These are phyloP conservation scores for Semibalanus balanoides DNA, from an alignment of 1,140 invertebrate genomes.

Conservation along the genomic window DNA sequence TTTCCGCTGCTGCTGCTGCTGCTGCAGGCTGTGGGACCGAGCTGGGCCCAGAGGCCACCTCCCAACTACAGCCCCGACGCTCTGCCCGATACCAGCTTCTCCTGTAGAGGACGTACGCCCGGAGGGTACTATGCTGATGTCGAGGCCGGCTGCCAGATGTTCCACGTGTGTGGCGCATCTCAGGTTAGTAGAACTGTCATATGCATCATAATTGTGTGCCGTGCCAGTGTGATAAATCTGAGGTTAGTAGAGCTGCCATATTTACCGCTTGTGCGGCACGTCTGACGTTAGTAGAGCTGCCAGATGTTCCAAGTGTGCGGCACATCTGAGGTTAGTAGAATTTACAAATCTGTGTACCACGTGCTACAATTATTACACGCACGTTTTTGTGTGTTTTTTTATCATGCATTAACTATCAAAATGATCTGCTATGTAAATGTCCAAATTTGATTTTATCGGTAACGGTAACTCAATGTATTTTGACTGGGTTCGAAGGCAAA, in stretches of 20 bases:
- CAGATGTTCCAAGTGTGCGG: too few species aligned
- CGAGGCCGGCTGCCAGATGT: constrained; percentile 81
- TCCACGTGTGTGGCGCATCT: constrained; percentile 42
- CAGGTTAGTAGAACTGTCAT: constrained; percentile 10
- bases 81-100: constrained; percentile 72
- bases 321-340: too few species aligned
- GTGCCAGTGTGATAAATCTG: too few species aligned
- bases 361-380: too few species aligned
- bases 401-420: too few species aligned
- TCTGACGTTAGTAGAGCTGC: too few species aligned
- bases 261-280: too few species aligned
- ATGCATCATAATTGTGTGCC: too few species aligned
- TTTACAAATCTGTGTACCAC: background rate
- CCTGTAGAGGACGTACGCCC: constrained; percentile 68
- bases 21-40: background rate
- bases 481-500: background rate
- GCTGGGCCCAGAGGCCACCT: constrained; percentile 26
- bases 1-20: background rate
- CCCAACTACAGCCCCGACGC: constrained; percentile 59
- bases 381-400: too few species aligned
- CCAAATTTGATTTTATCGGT: background rate
- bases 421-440: background rate
- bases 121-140: constrained; percentile 83
- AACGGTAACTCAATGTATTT: background rate
- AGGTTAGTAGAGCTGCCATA: too few species aligned